phyloP scores from a whole-genome alignment of 92 coral and sea anemone genomes.

The Epizoanthus rinbou region DNA sequence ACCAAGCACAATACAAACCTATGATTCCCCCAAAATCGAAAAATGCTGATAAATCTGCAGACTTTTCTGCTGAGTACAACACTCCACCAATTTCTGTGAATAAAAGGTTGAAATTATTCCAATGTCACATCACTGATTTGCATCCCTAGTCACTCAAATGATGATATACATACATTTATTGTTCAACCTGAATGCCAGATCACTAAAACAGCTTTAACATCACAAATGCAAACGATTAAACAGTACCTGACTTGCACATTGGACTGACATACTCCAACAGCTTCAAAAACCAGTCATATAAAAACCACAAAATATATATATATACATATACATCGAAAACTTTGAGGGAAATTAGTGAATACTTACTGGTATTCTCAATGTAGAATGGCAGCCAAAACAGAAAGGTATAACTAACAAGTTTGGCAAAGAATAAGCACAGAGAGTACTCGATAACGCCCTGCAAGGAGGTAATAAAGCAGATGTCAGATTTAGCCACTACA shows the following conservation, averaged over 20 bases:
- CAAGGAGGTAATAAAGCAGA: not conserved
- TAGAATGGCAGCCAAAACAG: constrained; percentile 97
- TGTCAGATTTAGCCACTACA: not conserved
- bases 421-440: constrained; percentile 91
- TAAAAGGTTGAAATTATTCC: not conserved
- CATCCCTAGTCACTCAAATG: too few relatives aligned
- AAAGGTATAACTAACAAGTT: constrained; percentile 96
- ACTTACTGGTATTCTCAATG: constrained; percentile 78
- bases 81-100: constrained; percentile 86
- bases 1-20: constrained; percentile 51
- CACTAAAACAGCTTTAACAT: too few relatives aligned
- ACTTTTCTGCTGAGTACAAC: constrained; percentile 57
- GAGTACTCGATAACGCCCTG: constrained; percentile 98
- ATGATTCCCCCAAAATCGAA: constrained; percentile 97
- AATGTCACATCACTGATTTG: too few relatives aligned
- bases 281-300: too few relatives aligned
- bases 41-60: constrained; percentile 91
- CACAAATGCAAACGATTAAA: too few relatives aligned
- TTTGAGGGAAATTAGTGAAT: not conserved
- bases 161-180: too few relatives aligned
- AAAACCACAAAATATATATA: not conserved
- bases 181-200: too few relatives aligned
- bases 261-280: too few relatives aligned
- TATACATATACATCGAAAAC: not conserved
- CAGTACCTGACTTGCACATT: too few relatives aligned